Base-by-base conservation (phyloP, 2,888 invertebrate species). In the Ectropis crepuscularia region DNA sequence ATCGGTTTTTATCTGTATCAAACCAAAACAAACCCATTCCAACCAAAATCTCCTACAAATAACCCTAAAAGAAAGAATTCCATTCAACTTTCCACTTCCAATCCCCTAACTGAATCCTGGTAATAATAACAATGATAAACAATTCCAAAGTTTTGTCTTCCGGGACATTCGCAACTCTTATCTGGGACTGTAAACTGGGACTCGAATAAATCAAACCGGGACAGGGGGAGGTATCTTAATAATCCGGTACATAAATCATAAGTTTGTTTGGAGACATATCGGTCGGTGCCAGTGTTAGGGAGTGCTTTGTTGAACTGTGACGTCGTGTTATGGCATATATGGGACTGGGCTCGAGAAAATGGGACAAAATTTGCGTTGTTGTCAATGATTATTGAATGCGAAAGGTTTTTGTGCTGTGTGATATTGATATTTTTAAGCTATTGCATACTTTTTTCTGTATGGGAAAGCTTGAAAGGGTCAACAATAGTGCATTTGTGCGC, bases 191-290 rank as follows among this genome's bases (percentile, higher is more conserved):
- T 68, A 69, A 69, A 71, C 70, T 68, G 67, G 61, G 53, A 58
- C 68, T 57, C 60, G 60, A 65, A 65, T 65, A 65, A 65, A 65
- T 65, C 64, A 65, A 65, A 65, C 28, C 16, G 57, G 60, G 64
- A 65, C 64, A 65, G 48, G 64, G 55, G 64, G 70, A 63, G 71
- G 67, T 65, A 62, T 69, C 66, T 66, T 69, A 71, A 71, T 73
- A 73, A 73, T 73, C 73, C 71, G 62, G 59, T 54, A 49, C 73
- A 71, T 73, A 71, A 71, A 73, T 73, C 73, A 73, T 70, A 70
- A 65, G 61, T 65, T 65, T 61, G 65, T 47, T 59, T 46, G 61
- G 65, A 59, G 65, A 62, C 61, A 65, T 62, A 62, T 65, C 58
- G 62, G 51, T 55, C 11, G 58, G 61, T 48, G 57, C 57, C 65